Evolutionary conservation across 1,140 invertebrate species (phyloP), one percentile per base, ranked within the genome.

Genomic region (Ectropis grisescens): DNA sequence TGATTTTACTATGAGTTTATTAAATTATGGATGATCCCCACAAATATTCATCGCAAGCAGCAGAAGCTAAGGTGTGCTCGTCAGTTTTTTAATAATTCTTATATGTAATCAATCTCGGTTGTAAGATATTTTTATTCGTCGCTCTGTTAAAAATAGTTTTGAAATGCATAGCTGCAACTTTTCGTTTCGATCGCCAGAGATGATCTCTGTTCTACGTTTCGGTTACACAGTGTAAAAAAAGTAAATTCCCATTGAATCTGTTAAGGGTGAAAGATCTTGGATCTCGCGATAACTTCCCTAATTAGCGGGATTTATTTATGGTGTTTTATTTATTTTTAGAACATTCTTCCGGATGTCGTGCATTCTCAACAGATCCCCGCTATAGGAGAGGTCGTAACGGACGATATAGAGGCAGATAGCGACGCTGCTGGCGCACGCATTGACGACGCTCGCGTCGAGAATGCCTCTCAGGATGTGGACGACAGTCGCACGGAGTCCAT

Each of bases 241-340:
- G 16, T 19, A 19, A 19, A 19, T 19, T 4, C 16, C 16, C 16
- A n/a, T n/a, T n/a, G n/a, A n/a, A n/a, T n/a, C n/a, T n/a, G n/a
- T n/a, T n/a, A n/a, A n/a, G n/a, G n/a, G n/a, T n/a, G n/a, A n/a
- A n/a, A n/a, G n/a, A n/a, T 19, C 16, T 3, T 19, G 8, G 16
- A 19, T n/a, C 16, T 19, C 8, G 16, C 16, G 16, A 4, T 19
- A 4, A n/a, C n/a, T 19, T 8, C 3, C 16, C 3, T 19, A 19
- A 19, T 19, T 19, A 4, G 8, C 16, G 16, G 16, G 16, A n/a
- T 59, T 58, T 70, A 70, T 69, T 71, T 75, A 50, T 72, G 68
- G 50, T 69, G 59, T 41, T 58, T 67, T 64, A 64, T 74, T 69
- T 80, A 80, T 80, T 80, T 80, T 80, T 80, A 80, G 75, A 74